phyloP scores from a whole-genome alignment of 2,888 invertebrate genomes.

The Netelia fuscicornis region DNA sequence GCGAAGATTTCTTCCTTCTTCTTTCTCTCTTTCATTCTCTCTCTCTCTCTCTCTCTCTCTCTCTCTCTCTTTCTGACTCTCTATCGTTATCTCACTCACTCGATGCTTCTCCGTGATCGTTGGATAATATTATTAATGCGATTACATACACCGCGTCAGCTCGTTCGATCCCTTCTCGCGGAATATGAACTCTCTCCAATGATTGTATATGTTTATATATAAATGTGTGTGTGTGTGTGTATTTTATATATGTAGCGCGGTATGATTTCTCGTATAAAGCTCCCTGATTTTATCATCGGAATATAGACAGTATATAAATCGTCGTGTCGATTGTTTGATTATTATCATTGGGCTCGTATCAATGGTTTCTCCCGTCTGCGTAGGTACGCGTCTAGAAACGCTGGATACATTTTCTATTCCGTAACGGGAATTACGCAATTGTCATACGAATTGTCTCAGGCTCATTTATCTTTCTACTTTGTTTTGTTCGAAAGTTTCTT shows the following conservation, averaged over 20 bases:
- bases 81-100: slow-evolving; percentile 11
- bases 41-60: slow-evolving; percentile 15
- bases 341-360: slow-evolving; percentile 35
- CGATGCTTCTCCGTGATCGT: slow-evolving; percentile 39
- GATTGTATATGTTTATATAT: not conserved
- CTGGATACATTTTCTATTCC: slow-evolving; percentile 38
- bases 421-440: slow-evolving; percentile 20
- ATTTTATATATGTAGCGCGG: not conserved
- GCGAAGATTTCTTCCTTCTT: slow-evolving; percentile 74
- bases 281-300: slow-evolving; percentile 54
- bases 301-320: slow-evolving; percentile 50
- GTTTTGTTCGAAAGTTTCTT: too few species aligned
- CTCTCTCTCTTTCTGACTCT: not conserved
- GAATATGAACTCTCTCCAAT: slow-evolving; percentile 5
- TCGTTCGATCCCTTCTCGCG: slow-evolving; percentile 13
- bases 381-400: slow-evolving; percentile 27
- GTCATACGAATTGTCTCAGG: not conserved
- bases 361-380: slow-evolving; percentile 13
- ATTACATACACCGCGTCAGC: slow-evolving; percentile 50
- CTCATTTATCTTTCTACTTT: too few species aligned
- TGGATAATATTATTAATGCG: slow-evolving; percentile 63
- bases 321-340: slow-evolving; percentile 49
- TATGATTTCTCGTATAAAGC: slow-evolving; percentile 43
- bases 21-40: not conserved
- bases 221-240: not conserved